Evolutionary conservation across 2,888 invertebrate genomes (phyloP).

Genomic region (Andrena bicolor): DNA sequence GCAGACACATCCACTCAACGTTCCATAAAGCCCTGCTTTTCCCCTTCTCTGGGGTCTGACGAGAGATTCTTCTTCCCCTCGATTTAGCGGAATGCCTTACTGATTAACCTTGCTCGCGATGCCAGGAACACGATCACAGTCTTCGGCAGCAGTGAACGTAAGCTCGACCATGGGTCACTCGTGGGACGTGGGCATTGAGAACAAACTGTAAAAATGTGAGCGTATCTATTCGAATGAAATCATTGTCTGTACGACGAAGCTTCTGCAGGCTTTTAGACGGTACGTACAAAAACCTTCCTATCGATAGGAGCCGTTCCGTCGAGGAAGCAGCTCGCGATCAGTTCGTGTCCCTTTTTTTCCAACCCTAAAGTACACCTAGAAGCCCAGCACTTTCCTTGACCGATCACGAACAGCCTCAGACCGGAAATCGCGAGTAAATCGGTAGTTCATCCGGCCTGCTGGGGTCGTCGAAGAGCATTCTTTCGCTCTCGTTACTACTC

Average conservation of each 20-base stretch:
- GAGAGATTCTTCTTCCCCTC: slow-evolving; percentile 1
- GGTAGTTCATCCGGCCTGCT: slow-evolving; percentile 40
- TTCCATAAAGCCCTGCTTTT: slow-evolving; percentile 12
- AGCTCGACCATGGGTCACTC: no score
- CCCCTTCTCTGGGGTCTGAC: neutral
- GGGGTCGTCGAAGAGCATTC: slow-evolving; percentile 63
- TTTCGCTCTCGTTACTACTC: slow-evolving; percentile 67
- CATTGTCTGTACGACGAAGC: no score
- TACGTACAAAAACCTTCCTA: neutral
- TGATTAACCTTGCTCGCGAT: slow-evolving; percentile 4
- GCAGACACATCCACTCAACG: slow-evolving; percentile 34
- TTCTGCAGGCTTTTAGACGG: slow-evolving; percentile 1
- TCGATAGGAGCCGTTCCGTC: neutral
- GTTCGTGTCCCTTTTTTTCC: neutral
- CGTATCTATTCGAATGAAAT: no score
- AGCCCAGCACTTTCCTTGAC: slow-evolving; percentile 28
- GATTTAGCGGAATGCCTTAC: neutral
- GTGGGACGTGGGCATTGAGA: no score
- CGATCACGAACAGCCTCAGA: slow-evolving; percentile 23
- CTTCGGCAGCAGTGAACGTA: neutral
- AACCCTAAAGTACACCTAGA: slow-evolving; percentile 14
- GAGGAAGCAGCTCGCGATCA: slow-evolving; percentile 17
- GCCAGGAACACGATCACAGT: neutral
- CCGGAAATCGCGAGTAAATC: slow-evolving; percentile 66
- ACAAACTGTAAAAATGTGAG: no score